These are phyloP conservation scores for Hofmannophila pseudospretella DNA, from an alignment of 2,888 invertebrate genomes.

Conservation along the genomic window DNA sequence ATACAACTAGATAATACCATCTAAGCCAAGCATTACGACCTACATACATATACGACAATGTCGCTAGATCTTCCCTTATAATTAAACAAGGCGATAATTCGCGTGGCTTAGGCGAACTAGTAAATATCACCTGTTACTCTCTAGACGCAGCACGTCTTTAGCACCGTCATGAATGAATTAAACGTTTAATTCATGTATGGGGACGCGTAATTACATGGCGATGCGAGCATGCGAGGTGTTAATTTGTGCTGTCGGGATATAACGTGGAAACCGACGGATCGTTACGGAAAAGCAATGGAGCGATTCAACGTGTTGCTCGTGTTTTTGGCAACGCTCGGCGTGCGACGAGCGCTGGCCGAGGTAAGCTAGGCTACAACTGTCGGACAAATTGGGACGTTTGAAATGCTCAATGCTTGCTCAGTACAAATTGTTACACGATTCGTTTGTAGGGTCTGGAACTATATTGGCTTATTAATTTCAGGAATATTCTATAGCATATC, in stretches of 20 bases:
- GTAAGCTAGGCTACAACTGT: conserved; percentile 15
- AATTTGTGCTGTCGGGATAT: conserved; percentile 17
- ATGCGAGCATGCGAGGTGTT: conserved; percentile 19
- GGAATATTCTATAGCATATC: too few relatives aligned
- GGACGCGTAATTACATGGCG: conserved; percentile 31
- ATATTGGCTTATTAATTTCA: too few relatives aligned
- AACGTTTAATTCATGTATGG: conserved; percentile 31
- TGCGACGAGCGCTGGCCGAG: conserved; percentile 18
- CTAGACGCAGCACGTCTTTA: conserved; percentile 10
- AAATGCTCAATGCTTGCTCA: neutral
- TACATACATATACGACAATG: conserved; percentile 14
- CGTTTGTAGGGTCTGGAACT: too few relatives aligned
- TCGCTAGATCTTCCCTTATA: conserved; percentile 17
- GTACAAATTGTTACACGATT: neutral
- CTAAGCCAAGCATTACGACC: too few relatives aligned
- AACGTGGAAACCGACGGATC: conserved; percentile 17
- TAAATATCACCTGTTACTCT: conserved; percentile 12
- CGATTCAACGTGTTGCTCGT: conserved; percentile 24
- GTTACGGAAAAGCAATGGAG: conserved; percentile 25
- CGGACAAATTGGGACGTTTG: neutral
- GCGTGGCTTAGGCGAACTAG: conserved; percentile 19
- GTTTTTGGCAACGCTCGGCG: conserved; percentile 19
- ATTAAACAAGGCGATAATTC: conserved; percentile 30
- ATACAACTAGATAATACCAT: too few relatives aligned
- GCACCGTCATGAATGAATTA: conserved; percentile 21